Evolutionary conservation across 2,797 vertebrate genomes (phyloP).

Genomic region (Morelia viridis): DNA sequence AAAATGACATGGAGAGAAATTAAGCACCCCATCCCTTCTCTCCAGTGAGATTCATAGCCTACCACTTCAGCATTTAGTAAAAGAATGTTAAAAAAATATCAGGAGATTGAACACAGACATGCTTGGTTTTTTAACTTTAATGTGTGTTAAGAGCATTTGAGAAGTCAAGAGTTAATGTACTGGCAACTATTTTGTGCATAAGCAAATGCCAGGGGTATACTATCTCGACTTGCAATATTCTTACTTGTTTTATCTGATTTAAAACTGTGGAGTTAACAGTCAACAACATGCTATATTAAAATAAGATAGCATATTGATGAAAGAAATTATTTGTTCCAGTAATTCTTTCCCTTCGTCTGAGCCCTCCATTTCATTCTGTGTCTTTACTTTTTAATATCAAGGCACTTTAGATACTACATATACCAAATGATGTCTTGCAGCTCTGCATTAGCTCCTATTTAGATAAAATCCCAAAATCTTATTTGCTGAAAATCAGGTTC

Average conservation of each 20-base stretch:
- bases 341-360: neutral
- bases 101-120: neutral
- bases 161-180: neutral
- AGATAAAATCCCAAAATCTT: neutral
- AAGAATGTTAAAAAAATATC: neutral
- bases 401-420: neutral
- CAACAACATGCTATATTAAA: neutral
- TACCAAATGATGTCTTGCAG: neutral
- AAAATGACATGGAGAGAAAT: neutral
- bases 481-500: neutral
- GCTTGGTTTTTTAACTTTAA: neutral
- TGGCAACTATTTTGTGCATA: too few species aligned
- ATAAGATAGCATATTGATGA: neutral
- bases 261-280: neutral
- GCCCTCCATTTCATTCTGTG: neutral
- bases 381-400: neutral
- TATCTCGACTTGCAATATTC: neutral
- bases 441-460: neutral
- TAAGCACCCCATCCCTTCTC: neutral
- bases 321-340: neutral
- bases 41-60: neutral
- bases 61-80: neutral
- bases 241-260: neutral
- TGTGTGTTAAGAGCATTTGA: neutral
- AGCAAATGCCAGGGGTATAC: neutral